Evolutionary conservation across 2,888 invertebrate genomes (phyloP).

Genomic region (Drosophila phalerata): DNA sequence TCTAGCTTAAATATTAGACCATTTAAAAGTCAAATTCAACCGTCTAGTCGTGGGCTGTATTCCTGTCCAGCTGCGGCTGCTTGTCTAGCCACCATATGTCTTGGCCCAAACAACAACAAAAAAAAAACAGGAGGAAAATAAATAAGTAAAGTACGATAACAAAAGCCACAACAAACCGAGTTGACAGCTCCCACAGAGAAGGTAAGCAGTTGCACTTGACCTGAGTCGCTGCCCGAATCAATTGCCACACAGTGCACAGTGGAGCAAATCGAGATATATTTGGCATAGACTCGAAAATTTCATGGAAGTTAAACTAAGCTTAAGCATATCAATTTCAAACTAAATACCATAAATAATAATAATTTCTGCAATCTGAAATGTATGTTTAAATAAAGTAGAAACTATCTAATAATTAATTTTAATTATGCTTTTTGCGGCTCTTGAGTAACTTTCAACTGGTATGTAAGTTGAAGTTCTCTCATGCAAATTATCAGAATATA

Average conservation of each 20-base stretch:
- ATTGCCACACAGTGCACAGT: conserved; percentile 22
- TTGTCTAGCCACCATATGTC: conserved; percentile 33
- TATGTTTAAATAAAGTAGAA: too few relatives aligned
- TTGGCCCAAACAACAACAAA: conserved; percentile 3
- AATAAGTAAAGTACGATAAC: not conserved
- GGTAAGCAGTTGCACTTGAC: conserved; percentile 31
- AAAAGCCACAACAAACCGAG: conserved; percentile 44
- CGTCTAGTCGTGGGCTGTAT: conserved; percentile 12
- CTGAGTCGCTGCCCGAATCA: conserved; percentile 18
- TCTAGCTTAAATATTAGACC: not conserved
- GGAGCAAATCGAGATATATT: too few relatives aligned
- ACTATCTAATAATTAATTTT: too few relatives aligned
- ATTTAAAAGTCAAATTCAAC: not conserved
- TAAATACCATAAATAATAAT: too few relatives aligned
- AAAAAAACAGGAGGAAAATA: not conserved
- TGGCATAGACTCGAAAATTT: too few relatives aligned
- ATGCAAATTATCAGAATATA: too few relatives aligned
- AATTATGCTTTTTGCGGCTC: too few relatives aligned
- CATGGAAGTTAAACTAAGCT: too few relatives aligned
- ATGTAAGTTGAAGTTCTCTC: too few relatives aligned
- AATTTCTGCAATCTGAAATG: too few relatives aligned
- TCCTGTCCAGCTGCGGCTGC: conserved; percentile 36
- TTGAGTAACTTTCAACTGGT: too few relatives aligned
- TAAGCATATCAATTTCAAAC: too few relatives aligned
- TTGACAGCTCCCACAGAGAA: conserved; percentile 46